A percentile compares a stretch with the other conserved stretches of the same genome.
phyloP scores from a whole-genome alignment of 92 coral and sea anemone species.

The Phenganax stokvisi region DNA sequence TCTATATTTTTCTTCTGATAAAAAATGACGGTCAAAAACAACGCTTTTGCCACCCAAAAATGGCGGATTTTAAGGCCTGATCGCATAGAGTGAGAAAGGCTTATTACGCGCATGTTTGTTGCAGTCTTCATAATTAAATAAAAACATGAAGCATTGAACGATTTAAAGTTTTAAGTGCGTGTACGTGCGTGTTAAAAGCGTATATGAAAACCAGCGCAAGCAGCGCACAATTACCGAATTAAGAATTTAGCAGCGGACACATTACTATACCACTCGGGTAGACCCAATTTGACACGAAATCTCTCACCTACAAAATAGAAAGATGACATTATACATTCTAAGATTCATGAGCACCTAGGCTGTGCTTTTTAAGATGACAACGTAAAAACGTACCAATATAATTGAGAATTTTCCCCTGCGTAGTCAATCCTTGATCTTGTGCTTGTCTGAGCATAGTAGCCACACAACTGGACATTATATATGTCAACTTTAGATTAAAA shows the following conservation, averaged over 20 bases:
- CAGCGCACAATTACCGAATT: slow-evolving; percentile 51
- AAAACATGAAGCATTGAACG: no score
- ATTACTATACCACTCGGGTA: slow-evolving; percentile 84
- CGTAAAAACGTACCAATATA: slow-evolving; percentile 62
- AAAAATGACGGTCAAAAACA: no score
- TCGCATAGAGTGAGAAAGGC: no score
- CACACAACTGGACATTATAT: slow-evolving; percentile 58
- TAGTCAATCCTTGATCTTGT: slow-evolving; percentile 70
- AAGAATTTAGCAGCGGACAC: slow-evolving; percentile 67
- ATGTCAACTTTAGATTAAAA: background rate
- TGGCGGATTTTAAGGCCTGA: no score
- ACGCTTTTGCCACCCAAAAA: no score
- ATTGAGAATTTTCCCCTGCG: slow-evolving; percentile 61
- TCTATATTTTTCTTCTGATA: no score
- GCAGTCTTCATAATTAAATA: no score
- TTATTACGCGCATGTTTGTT: no score
- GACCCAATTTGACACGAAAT: slow-evolving; percentile 71
- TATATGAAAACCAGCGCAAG: background rate
- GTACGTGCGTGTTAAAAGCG: background rate
- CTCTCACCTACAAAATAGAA: slow-evolving; percentile 61
- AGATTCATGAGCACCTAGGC: background rate
- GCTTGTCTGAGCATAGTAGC: slow-evolving; percentile 90
- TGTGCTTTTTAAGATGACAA: no score
- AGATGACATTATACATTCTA: background rate
- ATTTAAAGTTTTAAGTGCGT: no score